Base-by-base conservation (phyloP, 1,140 invertebrate species). In the Anthonomus grandis region DNA sequence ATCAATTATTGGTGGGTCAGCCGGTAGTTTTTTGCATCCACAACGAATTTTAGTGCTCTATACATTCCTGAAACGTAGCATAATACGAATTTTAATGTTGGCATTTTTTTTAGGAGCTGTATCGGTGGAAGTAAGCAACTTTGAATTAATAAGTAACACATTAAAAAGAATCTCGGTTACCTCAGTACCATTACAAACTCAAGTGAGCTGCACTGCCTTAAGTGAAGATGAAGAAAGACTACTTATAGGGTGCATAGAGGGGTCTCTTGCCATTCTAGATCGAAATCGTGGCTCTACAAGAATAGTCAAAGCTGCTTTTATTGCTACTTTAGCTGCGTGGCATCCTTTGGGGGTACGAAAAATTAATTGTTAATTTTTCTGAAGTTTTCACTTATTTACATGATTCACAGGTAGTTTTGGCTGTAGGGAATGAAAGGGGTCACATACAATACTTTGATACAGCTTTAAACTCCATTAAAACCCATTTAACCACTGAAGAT, bases 361-460 rank as follows among this genome's bases (percentile, higher is more conserved):
- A 3, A 52, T 23, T 18, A 45, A 12, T 12, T 2, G 17, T 10
- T 45, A 12, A 9, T 45, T 45, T 24, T 8, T 46, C 3, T 10
- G 17, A 22, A 31, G 19, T 15, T 48, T 5, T 4, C 27, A 25
- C 9, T 42, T 36, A n/a, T 31, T 22, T 56, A 24, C 9, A 4
- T 49, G n/a, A 17, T 18, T 38, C n/a, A n/a, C 39, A 59, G 57
- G 57, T 81, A 37, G 66, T 90, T 58, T 77, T 89, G 31, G 77
- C 84, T 13, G 78, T 88, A 23, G 81, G 80, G 9, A 90, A 89
- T 72, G 83, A 86, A 58, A 76, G 81, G 59, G 85, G 87, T 5
- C 85, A 89, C 64, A 76, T 90, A 47, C 88, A 91, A 76, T 86
- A 86, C 70, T 89, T 86, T 72, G 88, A 91, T 66, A 76, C 85